Conservation (phyloP, 1,140 invertebrate species). For the Cardiocondyla obscurior region DNA sequence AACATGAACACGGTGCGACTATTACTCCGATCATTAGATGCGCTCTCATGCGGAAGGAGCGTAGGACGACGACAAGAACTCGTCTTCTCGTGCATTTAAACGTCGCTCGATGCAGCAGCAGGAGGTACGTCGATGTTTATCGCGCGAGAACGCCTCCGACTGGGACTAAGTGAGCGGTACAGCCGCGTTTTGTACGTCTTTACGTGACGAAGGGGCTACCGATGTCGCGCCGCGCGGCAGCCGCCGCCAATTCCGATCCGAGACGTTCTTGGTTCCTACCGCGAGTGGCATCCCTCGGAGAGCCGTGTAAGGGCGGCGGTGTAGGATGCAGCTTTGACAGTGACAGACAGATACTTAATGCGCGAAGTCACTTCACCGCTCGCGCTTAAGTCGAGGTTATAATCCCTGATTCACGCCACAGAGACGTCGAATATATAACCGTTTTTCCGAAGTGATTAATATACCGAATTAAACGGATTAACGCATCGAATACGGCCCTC, state of each 20-base stretch:
- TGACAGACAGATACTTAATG: constrained; percentile 68
- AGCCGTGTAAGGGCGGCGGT: constrained; percentile 19
- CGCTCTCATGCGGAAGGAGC: constrained; percentile 53
- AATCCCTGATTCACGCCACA: not conserved
- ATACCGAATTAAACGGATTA: not conserved
- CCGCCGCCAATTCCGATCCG: constrained; percentile 68
- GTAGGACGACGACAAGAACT: constrained; percentile 56
- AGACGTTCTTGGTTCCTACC: constrained; percentile 39
- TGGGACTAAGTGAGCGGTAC: constrained; percentile 55
- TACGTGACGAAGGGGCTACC: constrained; percentile 59
- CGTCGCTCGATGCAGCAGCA: constrained; percentile 49
- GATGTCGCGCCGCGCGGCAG: constrained; percentile 25
- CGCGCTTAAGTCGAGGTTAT: constrained; percentile 60
- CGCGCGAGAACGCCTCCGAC: constrained; percentile 44
- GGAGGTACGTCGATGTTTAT: constrained; percentile 53
- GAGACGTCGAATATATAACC: not conserved
- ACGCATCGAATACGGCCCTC: too few species aligned
- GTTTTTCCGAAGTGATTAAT: not conserved
- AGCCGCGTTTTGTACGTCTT: constrained; percentile 55
- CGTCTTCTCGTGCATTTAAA: constrained; percentile 51
- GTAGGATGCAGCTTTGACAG: constrained; percentile 60
- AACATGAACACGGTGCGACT: constrained; percentile 46
- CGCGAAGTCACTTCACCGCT: constrained; percentile 43
- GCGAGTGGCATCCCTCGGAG: constrained; percentile 42
- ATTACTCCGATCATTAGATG: constrained; percentile 54